Base-by-base conservation (phyloP, 30 jellyfish, hydroid and myxozoan species). In the Euphysa ruthae region DNA sequence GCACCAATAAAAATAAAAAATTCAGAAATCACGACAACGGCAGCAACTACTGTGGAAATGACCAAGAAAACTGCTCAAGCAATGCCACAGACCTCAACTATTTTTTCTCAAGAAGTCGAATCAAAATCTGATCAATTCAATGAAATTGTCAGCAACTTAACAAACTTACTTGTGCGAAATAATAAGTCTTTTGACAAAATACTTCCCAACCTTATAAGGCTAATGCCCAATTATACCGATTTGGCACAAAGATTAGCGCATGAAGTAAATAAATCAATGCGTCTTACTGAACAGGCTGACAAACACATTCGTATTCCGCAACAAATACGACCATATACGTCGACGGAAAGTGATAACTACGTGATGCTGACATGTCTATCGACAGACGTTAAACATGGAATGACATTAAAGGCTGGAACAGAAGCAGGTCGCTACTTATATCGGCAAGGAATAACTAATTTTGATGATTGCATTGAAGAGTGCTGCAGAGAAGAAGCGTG, bases 381-480 rank as follows among this genome's bases (percentile, higher is more conserved):
- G 2, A 62, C 94, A 1, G 75, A 81, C 0, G 58, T 66, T 15
- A 52, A 60, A 18, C 50, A 32, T 15, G 94, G 92, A 16, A 92
- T 81, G 32, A 81, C 94, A 25, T 73, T 88, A 0, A 68, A 42
- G 18, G 98, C 94, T 42, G 98, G 98, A 51, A 84, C 87, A 6
- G 80, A 82, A 16, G 82, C 98, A 12, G 98, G 98, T 4, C 38
- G 34, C 19, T 88, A 79, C 32, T 55, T 69, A 22, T 73, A 65
- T 0, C 71, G 61, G 29, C 94, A 83, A 22, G 57, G 74, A 35
- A 82, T 61, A 20, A 31, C 38, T 15, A 50, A 51, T 18, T 61
- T 88, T 42, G 61, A 62, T 23, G 75, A 73, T 31, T 88, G 98
- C 58, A 58, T 88, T 7, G 49, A 81, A 60, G 63, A 73, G 4